These are phyloP conservation scores for Corapipo altera DNA, from an alignment of 2,113 vertebrate species.

Conservation along the genomic window DNA sequence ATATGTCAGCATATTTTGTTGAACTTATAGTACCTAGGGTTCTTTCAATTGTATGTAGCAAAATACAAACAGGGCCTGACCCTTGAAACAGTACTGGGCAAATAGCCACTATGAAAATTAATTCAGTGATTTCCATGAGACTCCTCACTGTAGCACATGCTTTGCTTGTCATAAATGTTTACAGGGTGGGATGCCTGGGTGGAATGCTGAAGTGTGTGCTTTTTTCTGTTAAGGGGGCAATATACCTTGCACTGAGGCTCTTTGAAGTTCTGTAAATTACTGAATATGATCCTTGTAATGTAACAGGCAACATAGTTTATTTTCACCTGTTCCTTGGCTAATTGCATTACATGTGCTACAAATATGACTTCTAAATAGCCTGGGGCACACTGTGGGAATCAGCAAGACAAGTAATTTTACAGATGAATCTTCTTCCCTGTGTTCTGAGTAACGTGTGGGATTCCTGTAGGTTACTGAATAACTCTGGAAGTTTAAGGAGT, in stretches of 20 bases:
- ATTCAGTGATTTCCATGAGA: neutral
- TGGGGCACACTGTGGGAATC: neutral
- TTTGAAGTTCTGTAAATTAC: constrained; percentile 15
- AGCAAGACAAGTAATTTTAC: constrained; percentile 25
- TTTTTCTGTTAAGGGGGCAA: neutral
- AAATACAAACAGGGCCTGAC: neutral
- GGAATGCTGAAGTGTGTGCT: neutral
- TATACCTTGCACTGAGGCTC: constrained; percentile 1
- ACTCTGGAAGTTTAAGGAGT: constrained; percentile 38
- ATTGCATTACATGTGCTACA: neutral
- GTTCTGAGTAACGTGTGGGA: neutral
- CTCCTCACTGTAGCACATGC: neutral
- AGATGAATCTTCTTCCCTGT: neutral
- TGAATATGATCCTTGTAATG: neutral
- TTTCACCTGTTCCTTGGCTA: constrained; percentile 17
- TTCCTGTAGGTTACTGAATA: constrained; percentile 2
- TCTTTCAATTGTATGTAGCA: constrained; percentile 38
- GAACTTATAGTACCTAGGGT: constrained; percentile 35
- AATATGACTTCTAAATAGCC: neutral
- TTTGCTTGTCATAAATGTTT: constrained; percentile 16
- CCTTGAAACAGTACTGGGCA: constrained; percentile 8
- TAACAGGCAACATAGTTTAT: neutral
- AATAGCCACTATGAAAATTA: neutral
- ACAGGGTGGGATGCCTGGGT: neutral
- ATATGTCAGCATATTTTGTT: neutral